phyloP scores from a whole-genome alignment of 2,888 invertebrate species.

The Agrotis exclamationis region DNA sequence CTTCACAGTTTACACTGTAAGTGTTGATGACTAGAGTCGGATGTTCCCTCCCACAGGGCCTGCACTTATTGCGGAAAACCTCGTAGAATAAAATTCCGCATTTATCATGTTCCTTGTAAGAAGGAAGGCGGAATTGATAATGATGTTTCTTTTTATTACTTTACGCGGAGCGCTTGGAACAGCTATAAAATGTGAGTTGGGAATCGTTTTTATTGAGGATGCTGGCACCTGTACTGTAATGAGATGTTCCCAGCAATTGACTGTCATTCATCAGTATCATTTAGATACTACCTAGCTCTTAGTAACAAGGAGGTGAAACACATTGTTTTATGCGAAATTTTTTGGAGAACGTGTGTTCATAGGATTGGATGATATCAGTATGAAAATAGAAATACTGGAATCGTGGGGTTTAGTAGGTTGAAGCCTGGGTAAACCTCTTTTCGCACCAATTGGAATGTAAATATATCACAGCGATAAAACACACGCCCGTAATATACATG shows the following conservation, averaged over 20 bases:
- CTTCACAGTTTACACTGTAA: constrained; percentile 72
- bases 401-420: neutral
- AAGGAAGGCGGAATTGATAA: constrained; percentile 70
- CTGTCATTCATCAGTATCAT: constrained; percentile 2
- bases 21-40: constrained; percentile 74
- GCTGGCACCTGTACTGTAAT: neutral
- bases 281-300: neutral
- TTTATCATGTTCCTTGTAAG: constrained; percentile 68
- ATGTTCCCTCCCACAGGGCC: constrained; percentile 80
- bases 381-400: neutral
- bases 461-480: neutral
- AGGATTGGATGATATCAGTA: neutral
- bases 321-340: neutral
- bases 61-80: constrained; percentile 83
- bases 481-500: too few species aligned
- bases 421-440: neutral
- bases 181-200: constrained; percentile 4
- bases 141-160: constrained; percentile 67
- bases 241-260: constrained; percentile 15
- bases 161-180: constrained; percentile 43
- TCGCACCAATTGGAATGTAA: neutral
- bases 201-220: constrained; percentile 18
- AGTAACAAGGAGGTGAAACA: neutral
- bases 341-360: too few species aligned
- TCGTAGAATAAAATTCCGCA: constrained; percentile 74